Percentiles rank a stretch among this genome's conserved stretches.
Conservation (phyloP, 2,888 invertebrate species). For the Furcula furcula region DNA sequence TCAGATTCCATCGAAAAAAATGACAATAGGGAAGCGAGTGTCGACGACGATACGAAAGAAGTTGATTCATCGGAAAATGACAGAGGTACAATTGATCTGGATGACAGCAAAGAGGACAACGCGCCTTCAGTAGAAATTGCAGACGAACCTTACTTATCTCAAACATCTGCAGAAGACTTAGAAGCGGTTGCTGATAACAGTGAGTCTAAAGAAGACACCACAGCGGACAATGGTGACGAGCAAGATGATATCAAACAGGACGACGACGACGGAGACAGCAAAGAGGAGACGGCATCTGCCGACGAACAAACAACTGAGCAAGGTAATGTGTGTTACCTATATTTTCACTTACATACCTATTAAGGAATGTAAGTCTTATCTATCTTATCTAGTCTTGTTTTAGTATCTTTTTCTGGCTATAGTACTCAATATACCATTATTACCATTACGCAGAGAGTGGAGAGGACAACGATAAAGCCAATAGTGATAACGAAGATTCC, state of each 20-base stretch:
- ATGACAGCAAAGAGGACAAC: conserved; percentile 55
- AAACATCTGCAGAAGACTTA: conserved; percentile 72
- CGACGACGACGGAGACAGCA: conserved; percentile 44
- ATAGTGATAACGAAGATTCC: conserved; percentile 33
- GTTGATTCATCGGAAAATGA: conserved; percentile 63
- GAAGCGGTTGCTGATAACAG: conserved; percentile 51
- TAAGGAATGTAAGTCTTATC: too few species aligned
- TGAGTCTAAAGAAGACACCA: conserved; percentile 59
- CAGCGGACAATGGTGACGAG: conserved; percentile 42
- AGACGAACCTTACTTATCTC: conserved; percentile 72
- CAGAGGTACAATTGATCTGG: conserved; percentile 43
- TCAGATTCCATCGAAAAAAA: conserved; percentile 75
- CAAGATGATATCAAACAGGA: conserved; percentile 24
- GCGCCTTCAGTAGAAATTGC: conserved; percentile 69
- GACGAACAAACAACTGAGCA: conserved; percentile 71
- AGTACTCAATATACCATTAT: too few species aligned
- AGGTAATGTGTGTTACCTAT: too few species aligned
- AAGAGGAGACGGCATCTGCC: conserved; percentile 64
- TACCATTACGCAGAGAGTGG: conserved; percentile 72
- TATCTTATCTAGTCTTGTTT: too few species aligned
- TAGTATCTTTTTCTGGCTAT: too few species aligned
- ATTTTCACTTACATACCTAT: too few species aligned
- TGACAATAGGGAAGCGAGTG: conserved; percentile 76
- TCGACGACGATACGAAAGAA: conserved; percentile 71
- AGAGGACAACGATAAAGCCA: conserved; percentile 48